Conservation (phyloP, 2,797 vertebrate genomes). For the Oreochromis grahami region DNA sequence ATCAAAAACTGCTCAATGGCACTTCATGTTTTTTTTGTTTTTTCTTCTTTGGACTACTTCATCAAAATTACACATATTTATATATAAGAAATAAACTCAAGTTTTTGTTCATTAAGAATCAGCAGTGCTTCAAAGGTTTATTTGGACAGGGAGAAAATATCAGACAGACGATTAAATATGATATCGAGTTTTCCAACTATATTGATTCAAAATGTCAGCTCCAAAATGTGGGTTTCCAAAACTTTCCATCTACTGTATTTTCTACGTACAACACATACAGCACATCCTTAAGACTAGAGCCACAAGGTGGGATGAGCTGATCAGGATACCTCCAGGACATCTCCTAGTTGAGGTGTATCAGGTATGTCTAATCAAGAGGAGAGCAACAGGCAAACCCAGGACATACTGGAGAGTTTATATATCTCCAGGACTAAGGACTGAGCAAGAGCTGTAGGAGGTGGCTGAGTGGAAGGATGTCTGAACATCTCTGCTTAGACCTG, state of each 20-base stretch:
- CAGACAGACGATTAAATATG: neutral
- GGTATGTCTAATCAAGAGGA: neutral
- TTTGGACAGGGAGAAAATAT: neutral
- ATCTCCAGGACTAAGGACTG: neutral
- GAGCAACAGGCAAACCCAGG: neutral
- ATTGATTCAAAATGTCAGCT: neutral
- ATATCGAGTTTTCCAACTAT: neutral
- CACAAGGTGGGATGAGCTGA: neutral
- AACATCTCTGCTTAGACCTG: neutral
- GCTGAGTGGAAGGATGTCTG: neutral
- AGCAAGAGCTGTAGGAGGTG: neutral
- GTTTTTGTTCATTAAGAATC: neutral
- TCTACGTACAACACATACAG: neutral
- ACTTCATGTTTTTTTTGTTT: neutral
- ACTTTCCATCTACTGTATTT: neutral
- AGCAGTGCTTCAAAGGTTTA: neutral
- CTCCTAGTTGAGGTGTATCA: neutral
- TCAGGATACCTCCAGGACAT: neutral
- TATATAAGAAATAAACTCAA: neutral
- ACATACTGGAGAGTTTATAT: neutral
- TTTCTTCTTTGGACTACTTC: neutral
- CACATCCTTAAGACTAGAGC: neutral
- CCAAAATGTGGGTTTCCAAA: neutral
- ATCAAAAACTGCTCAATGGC: neutral
- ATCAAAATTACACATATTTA: neutral